Evolutionary conservation across 2,888 invertebrate genomes (phyloP), one percentile per base, ranked within the genome.

Genomic region (Omphaloscelis lunosa): DNA sequence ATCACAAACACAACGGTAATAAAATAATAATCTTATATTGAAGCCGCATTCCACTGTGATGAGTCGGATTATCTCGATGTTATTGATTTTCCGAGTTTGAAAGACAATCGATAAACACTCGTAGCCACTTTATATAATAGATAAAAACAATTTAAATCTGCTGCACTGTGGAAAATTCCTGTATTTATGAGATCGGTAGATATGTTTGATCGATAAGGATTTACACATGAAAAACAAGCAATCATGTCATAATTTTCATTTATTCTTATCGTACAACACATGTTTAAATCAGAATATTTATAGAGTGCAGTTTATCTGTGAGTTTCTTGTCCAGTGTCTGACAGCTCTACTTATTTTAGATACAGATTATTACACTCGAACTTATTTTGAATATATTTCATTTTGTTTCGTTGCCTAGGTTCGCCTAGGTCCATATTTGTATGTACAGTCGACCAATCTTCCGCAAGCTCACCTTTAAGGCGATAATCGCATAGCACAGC

Each of bases 91-190:
- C 71, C 69, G 62, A 56, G 23, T 74, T 75, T 23, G 11, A 79
- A 80, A 84, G 69, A 83, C 79, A 85, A 85, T 83, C 73, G 72
- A 86, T 83, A 86, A 85, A 80, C 77, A 86, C 75, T 79, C 41
- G 56, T 62, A 68, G 11, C 71, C 79, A 82, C 74, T 68, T 79
- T 56, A 76, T 39, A n/a, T 34, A 59, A 34, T 48, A 72, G 82
- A 88, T 88, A 86, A 81, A 70, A 76, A 56, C 41, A 75, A 63
- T 74, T 82, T 48, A 82, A 88, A 83, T 86, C 69, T 71, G 69
- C 69, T 80, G 79, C 82, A 86, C 29, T n/a, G 72, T 84, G 88
- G 84, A 86, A 86, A 81, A 78, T 88, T 86, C 74, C 84, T 39
- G 59, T 69, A 59, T 66, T 72, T 70, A 34, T 58, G 61, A 62